Percentiles rank a stretch among this genome's conserved stretches.
Evolutionary conservation across 2,113 vertebrate genomes (phyloP).

Genomic region (Syngnathus typhle): DNA sequence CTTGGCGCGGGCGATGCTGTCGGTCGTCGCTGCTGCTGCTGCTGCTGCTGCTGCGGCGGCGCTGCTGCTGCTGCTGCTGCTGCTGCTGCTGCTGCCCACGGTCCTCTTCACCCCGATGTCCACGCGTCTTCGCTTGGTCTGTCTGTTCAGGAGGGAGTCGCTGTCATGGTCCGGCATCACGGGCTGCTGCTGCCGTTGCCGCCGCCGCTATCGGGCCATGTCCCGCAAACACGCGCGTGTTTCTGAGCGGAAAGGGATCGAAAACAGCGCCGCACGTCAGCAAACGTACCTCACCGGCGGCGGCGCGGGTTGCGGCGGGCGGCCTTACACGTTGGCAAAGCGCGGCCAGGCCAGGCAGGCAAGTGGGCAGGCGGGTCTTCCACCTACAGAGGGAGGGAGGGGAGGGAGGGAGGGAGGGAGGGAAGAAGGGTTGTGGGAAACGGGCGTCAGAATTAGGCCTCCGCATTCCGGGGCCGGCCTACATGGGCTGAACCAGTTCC

Average conservation of each 20-base stretch:
- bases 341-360: too few relatives aligned
- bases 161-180: slow-evolving; percentile 99
- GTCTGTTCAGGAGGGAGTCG: slow-evolving; percentile 98
- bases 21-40: slow-evolving; percentile 58
- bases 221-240: slow-evolving; percentile 88
- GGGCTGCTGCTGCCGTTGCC: slow-evolving; percentile 68
- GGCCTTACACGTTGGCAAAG: too few relatives aligned
- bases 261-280: too few relatives aligned
- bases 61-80: too few relatives aligned
- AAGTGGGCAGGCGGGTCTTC: too few relatives aligned
- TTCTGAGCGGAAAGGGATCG: slow-evolving; percentile 55
- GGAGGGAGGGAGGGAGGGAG: too few relatives aligned
- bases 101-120: slow-evolving; percentile 99
- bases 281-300: too few relatives aligned
- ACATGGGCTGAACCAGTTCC: slow-evolving; percentile 72
- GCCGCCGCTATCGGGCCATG: slow-evolving; percentile 87
- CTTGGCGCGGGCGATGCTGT: slow-evolving; percentile 91
- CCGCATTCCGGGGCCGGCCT: slow-evolving; percentile 69
- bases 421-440: slow-evolving; percentile 14
- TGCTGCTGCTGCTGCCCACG: slow-evolving; percentile 75
- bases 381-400: too few relatives aligned
- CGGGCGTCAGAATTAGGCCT: slow-evolving; percentile 61
- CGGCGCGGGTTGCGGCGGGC: too few relatives aligned
- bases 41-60: slow-evolving; percentile 66
- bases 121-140: slow-evolving; percentile 99